Base-by-base conservation (phyloP, 2,797 vertebrate species). In the Choloepus didactylus region DNA sequence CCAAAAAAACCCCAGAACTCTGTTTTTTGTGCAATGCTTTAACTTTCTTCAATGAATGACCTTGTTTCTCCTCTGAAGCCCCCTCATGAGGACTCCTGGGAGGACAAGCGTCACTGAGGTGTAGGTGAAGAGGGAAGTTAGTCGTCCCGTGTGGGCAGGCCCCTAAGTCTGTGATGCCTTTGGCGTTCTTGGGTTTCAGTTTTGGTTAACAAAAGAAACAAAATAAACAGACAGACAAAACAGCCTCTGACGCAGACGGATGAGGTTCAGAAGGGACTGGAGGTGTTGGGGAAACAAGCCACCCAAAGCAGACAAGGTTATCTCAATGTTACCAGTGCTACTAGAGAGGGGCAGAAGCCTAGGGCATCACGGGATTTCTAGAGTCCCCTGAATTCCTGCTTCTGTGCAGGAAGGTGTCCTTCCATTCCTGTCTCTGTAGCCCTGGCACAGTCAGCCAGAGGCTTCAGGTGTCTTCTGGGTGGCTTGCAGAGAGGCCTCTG, bases 51-150 rank as follows among this genome's bases (percentile, higher is more conserved):
- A 27, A 8, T 16, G 15, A 86, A 72, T 92, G 85, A 83, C 79
- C 46, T 96, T 19, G 41, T 92, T 95, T 96, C n/a, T 96, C 89
- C 49, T 93, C 70, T 76, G 80, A 87, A 82, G 80, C 60, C 21
- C 35, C 35, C 23, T 64, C 6, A 15, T 19, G 54, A 75, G 51
- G 72, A 44, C 41, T 44, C 41, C 88, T 18, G n/a, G 62, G 38
- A 81, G 27, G 72, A 86, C 3, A 9, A 44, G 29, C 1, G 0
- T 54, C 83, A 41, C 0, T 69, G 35, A 6, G 21, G 60, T 21
- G 49, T 64, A 69, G 54, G 77, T 3, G 35, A 21, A 77, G 46
- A 59, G 49, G 12, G n/a, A 72, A 87, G 80, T 70, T 72, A 64
- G 76, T 21, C 9, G 0, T 60, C 27, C 1, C 25, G 6, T 0